Base-by-base conservation (phyloP, 1,140 invertebrate species). In the Nasonia longicornis region DNA sequence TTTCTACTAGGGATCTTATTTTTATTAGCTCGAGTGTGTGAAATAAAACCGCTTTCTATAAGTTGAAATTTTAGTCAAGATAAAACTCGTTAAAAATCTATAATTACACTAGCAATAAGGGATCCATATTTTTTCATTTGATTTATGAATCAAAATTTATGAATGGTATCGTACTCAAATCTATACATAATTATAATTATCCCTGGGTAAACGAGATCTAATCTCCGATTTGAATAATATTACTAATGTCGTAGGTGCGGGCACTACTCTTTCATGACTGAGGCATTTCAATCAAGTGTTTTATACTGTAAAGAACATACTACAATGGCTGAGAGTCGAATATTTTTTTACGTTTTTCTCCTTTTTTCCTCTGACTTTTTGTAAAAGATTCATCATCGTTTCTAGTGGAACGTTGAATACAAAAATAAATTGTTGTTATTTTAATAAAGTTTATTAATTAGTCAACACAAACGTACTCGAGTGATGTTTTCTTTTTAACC, bases 201-300 rank as follows among this genome's bases (percentile, higher is more conserved):
- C n/a, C 14, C 75, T 64, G 69, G 80, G 80, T 66, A 22, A 48
- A 69, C 35, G 66, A 72, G 58, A 81, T 38, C 63, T 71, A 66
- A 78, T 81, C 58, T 45, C 16, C 69, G 77, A 81, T 76, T 82
- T 82, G 77, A 82, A 82, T 82, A 77, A 84, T 80, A 84, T 80
- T 82, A 82, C 83, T 82, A 84, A 82, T 84, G 83, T 84, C 83
- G 76, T 81, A 83, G 83, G 83, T 83, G 83, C 80, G 73, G 83
- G 80, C 80, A 82, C 80, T 81, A 83, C 82, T 82, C 83, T 82
- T 81, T 72, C 77, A 79, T 83, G 80, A 83, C 42, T 69, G 80
- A 83, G 77, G 83, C 80, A 81, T 83, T 83, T 72, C 67, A 77
- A 82, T 82, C 80, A 69, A 82, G 80, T 82, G 52, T 72, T 38